Conservation (phyloP, 2,888 invertebrate genomes). For the Orchesellides sinensis region DNA sequence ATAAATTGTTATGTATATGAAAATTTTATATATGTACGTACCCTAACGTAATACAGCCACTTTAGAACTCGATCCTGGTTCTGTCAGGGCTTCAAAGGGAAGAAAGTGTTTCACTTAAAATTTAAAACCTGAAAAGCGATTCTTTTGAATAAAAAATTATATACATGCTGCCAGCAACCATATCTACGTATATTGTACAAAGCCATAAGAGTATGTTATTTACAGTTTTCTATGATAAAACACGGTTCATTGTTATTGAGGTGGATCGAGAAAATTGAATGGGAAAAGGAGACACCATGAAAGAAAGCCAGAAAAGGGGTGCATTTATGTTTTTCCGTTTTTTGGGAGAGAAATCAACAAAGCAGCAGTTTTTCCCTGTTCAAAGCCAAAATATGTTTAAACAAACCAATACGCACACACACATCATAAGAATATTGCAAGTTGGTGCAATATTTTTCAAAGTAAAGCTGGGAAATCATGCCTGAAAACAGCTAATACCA, state of each 20-base stretch:
- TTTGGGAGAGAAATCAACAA: not conserved
- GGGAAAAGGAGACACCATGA: not conserved
- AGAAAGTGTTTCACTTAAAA: constrained; percentile 17
- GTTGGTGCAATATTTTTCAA: constrained; percentile 26
- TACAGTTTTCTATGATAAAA: constrained; percentile 3
- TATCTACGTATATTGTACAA: no score
- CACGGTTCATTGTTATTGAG: not conserved
- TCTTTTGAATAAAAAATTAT: no score
- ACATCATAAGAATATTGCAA: constrained; percentile 3
- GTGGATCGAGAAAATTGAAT: constrained; percentile 1
- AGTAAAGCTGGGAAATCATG: constrained; percentile 42
- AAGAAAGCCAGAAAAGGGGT: not conserved
- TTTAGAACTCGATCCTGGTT: constrained; percentile 11
- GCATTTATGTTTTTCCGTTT: no score
- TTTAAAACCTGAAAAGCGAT: not conserved
- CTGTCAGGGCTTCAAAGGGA: constrained; percentile 9
- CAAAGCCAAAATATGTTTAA: not conserved
- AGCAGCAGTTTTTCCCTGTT: not conserved
- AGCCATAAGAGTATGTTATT: no score
- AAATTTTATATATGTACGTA: no score
- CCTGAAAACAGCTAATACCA: constrained; percentile 32
- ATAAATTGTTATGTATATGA: no score
- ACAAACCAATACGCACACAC: constrained; percentile 1
- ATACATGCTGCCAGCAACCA: no score
- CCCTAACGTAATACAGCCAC: constrained; percentile 33